Conservation (phyloP, 1,140 invertebrate species). For the Aporrectodea caliginosa region DNA sequence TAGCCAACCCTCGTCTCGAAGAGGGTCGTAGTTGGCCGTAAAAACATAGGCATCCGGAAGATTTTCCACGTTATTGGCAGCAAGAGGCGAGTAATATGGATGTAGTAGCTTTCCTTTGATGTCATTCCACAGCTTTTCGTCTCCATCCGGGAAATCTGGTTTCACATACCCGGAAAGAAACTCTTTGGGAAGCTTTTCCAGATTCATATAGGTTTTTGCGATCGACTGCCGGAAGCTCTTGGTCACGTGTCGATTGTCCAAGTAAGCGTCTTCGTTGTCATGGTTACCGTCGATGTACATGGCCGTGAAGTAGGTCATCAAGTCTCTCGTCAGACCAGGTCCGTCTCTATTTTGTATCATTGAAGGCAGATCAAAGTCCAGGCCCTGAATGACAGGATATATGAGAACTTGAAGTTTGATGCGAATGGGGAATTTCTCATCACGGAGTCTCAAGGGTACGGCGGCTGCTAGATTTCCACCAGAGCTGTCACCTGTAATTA, state of each 20-base stretch:
- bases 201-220: not conserved
- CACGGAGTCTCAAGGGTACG: constrained; percentile 20
- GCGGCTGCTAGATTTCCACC: constrained; percentile 31
- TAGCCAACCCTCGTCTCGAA: constrained; percentile 31
- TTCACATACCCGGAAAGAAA: not conserved
- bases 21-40: constrained; percentile 28
- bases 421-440: constrained; percentile 7
- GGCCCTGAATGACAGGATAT: constrained; percentile 22
- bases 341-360: constrained; percentile 31
- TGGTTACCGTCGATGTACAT: constrained; percentile 25
- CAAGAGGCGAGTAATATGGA: constrained; percentile 31
- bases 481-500: constrained; percentile 26
- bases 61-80: constrained; percentile 27
- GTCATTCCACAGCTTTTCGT: not conserved
- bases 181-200: not conserved
- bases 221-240: not conserved
- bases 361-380: constrained; percentile 42
- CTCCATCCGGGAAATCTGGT: not conserved
- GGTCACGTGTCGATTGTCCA: not conserved
- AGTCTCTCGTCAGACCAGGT: constrained; percentile 14
- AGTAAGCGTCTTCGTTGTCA: not conserved
- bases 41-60: constrained; percentile 31
- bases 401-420: constrained; percentile 22
- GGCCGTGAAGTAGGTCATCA: constrained; percentile 22
- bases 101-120: constrained; percentile 14